Evolutionary conservation across 2,113 vertebrate genomes (phyloP).

Genomic region (Amphiprion ocellaris): DNA sequence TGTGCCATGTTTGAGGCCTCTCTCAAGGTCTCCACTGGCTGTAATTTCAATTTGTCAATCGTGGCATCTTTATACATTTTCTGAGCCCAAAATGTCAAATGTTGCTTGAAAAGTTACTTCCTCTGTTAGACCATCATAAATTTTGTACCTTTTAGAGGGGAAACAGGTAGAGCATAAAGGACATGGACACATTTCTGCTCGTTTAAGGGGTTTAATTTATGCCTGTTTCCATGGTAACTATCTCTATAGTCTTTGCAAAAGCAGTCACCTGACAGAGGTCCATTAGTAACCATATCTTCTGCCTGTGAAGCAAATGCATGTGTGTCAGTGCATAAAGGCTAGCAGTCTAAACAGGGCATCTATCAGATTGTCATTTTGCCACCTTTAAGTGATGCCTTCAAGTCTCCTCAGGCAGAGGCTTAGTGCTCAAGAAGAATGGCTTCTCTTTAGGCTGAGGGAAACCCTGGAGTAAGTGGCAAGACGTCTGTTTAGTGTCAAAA

Average conservation of each 20-base stretch:
- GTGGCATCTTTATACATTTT: slow-evolving; percentile 73
- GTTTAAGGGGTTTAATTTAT: slow-evolving; percentile 88
- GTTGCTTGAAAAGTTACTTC: slow-evolving; percentile 75
- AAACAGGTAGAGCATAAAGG: slow-evolving; percentile 76
- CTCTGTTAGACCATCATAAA: slow-evolving; percentile 70
- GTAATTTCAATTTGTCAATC: slow-evolving; percentile 70
- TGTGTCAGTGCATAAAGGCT: slow-evolving; percentile 83
- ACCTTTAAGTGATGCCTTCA: slow-evolving; percentile 91
- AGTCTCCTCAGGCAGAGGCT: slow-evolving; percentile 82
- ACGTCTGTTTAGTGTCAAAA: slow-evolving; percentile 87
- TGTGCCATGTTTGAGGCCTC: slow-evolving; percentile 42
- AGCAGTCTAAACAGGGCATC: slow-evolving; percentile 91
- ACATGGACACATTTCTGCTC: slow-evolving; percentile 39
- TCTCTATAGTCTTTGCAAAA: slow-evolving; percentile 86
- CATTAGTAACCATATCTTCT: slow-evolving; percentile 90
- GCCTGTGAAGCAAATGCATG: slow-evolving; percentile 84
- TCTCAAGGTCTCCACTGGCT: slow-evolving; percentile 57
- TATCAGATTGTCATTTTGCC: slow-evolving; percentile 89
- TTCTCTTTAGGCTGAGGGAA: slow-evolving; percentile 84
- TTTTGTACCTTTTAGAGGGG: slow-evolving; percentile 73
- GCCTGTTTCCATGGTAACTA: slow-evolving; percentile 93
- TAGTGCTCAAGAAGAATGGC: slow-evolving; percentile 73
- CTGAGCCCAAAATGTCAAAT: slow-evolving; percentile 64
- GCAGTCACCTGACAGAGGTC: slow-evolving; percentile 89
- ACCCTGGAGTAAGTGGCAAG: slow-evolving; percentile 84